phyloP scores from a whole-genome alignment of 2,888 invertebrate genomes.

The Drosophila lutescens region DNA sequence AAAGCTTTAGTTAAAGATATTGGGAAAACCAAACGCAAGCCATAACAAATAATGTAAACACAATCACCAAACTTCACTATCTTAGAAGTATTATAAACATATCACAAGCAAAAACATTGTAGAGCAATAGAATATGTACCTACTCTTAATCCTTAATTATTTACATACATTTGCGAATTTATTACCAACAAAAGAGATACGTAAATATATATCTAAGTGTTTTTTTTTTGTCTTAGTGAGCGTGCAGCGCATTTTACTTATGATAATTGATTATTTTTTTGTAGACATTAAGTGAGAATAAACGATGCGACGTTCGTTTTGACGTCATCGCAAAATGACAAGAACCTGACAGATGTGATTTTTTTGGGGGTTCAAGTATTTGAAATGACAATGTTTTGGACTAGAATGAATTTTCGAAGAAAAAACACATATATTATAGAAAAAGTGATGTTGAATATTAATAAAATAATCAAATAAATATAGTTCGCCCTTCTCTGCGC shows the following conservation, averaged over 20 bases:
- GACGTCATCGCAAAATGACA: slow-evolving; percentile 21
- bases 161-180: slow-evolving; percentile 25
- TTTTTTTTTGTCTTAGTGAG: slow-evolving; percentile 16
- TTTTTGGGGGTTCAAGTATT: not conserved
- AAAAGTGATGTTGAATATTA: not conserved
- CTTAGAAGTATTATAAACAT: not conserved
- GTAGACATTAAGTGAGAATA: slow-evolving; percentile 51
- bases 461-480: not conserved
- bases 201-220: slow-evolving; percentile 13
- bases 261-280: slow-evolving; percentile 30
- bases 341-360: slow-evolving; percentile 1
- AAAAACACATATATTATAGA: not conserved
- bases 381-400: not conserved
- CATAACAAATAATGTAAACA: not conserved
- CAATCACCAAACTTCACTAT: not conserved
- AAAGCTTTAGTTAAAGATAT: slow-evolving; percentile 2
- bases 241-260: slow-evolving; percentile 49
- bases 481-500: not conserved
- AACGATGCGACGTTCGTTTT: slow-evolving; percentile 38
- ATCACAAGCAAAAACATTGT: not conserved
- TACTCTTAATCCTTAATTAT: slow-evolving; percentile 2
- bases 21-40: not conserved
- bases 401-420: not conserved
- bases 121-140: not conserved
- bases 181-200: slow-evolving; percentile 9